These are phyloP conservation scores for Thomomys bottae DNA, from an alignment of 2,113 vertebrate genomes.

Conservation along the genomic window DNA sequence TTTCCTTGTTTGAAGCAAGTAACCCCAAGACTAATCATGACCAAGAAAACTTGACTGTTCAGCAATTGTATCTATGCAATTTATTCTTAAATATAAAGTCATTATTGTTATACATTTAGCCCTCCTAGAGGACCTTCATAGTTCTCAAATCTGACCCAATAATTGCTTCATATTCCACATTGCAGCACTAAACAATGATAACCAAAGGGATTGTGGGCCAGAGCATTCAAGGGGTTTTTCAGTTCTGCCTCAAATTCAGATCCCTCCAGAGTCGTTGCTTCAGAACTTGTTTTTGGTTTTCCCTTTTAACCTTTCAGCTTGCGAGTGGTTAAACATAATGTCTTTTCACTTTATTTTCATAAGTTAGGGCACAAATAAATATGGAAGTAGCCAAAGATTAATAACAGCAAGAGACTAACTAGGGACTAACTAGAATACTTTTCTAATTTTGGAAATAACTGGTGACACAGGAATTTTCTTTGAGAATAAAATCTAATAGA, in stretches of 20 bases:
- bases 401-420: not conserved
- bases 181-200: not conserved
- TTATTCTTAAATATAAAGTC: constrained; percentile 29
- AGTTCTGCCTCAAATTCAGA: not conserved
- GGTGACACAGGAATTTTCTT: not conserved
- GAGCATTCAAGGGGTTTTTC: not conserved
- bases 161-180: not conserved
- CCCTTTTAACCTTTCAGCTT: constrained; percentile 15
- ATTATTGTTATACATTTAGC: not conserved
- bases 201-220: not conserved
- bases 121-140: not conserved
- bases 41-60: not conserved
- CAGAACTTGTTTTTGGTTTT: not conserved
- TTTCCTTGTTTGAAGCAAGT: not conserved
- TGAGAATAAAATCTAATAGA: not conserved
- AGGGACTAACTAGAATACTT: not conserved
- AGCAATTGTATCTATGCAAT: not conserved
- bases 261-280: not conserved
- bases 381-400: not conserved
- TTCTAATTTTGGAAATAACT: constrained; percentile 18
- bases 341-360: constrained; percentile 16
- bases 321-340: constrained; percentile 33
- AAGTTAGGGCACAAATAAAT: not conserved
- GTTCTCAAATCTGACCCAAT: not conserved
- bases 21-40: constrained; percentile 31